Evolutionary conservation across 2,888 invertebrate genomes (phyloP), one percentile per base, ranked within the genome.

Genomic region (Therioaphis trifolii): DNA sequence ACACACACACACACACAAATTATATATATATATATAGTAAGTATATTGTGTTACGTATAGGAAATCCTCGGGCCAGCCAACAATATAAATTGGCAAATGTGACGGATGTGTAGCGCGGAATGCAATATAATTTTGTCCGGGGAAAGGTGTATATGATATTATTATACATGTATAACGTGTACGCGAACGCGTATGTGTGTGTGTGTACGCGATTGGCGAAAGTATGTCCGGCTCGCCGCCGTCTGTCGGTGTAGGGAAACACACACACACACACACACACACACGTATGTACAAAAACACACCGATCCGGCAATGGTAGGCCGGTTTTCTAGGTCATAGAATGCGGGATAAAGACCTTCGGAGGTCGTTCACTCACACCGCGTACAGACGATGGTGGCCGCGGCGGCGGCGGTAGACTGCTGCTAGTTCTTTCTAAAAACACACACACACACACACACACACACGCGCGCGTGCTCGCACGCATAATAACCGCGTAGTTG

Each of bases 281-380:
- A 15, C 9, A 29, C 2, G 15, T 1, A 43, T 43, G 21, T 43
- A 69, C 69, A 14, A 21, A 18, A 15, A 18, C 66, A 35, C 79
- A 15, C 71, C 71, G 61, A 71, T 49, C 71, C 49, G 61, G 55
- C 61, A 21, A 72, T 14, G 80, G 82, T 82, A 82, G 82, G 82
- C 82, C 74, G 61, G 82, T 74, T 74, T 82, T 82, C 82, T 82
- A 52, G 82, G 74, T 82, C 82, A 74, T 74, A 82, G 82, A 82
- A 82, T 82, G 74, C 82, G 72, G 82, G 66, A 66, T 52, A 63
- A 82, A 63, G 74, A 74, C 82, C 74, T 82, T 74, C 66, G 52
- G 82, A 82, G 82, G 82, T 82, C 82, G 82, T 82, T 82, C 82
- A 82, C 82, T 82, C 82, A 82, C 80, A 74, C 72, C 72, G 35